phyloP scores from a whole-genome alignment of 2,888 invertebrate genomes.

The Heliconius cydno region DNA sequence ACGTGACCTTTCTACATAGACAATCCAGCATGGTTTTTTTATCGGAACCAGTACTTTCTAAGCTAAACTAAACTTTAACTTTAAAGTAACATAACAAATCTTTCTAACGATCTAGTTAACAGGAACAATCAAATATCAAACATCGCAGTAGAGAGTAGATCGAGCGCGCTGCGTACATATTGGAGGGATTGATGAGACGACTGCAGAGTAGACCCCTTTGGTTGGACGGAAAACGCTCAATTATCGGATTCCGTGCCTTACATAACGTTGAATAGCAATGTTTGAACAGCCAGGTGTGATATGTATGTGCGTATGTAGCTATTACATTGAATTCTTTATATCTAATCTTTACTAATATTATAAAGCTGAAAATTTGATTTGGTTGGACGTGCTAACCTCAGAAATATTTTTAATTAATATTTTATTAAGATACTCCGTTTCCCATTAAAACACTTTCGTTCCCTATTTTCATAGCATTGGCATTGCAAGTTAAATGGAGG shows the following conservation, averaged over 20 bases:
- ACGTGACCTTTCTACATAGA: too few species aligned
- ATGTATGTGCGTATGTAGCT: neutral
- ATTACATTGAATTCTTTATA: neutral
- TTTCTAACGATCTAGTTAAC: neutral
- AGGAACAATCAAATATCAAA: constrained; percentile 6
- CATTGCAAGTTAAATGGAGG: too few species aligned
- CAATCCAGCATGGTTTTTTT: too few species aligned
- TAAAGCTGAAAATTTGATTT: neutral
- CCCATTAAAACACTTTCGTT: too few species aligned
- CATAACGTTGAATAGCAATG: neutral
- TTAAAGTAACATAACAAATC: neutral
- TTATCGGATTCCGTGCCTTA: constrained; percentile 13
- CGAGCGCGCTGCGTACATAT: constrained; percentile 9
- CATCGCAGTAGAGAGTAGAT: constrained; percentile 8
- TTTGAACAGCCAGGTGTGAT: neutral
- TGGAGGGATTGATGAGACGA: constrained; percentile 12
- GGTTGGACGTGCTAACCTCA: too few species aligned
- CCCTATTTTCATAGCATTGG: too few species aligned
- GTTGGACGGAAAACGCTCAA: constrained; percentile 19
- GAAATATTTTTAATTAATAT: too few species aligned
- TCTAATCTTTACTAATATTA: neutral
- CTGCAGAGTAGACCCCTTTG: constrained; percentile 11
- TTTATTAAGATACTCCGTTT: too few species aligned
- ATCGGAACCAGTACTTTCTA: too few species aligned
- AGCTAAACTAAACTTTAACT: too few species aligned